Base-by-base conservation (phyloP, 2,888 invertebrate species). In the Tenodera sinensis region DNA sequence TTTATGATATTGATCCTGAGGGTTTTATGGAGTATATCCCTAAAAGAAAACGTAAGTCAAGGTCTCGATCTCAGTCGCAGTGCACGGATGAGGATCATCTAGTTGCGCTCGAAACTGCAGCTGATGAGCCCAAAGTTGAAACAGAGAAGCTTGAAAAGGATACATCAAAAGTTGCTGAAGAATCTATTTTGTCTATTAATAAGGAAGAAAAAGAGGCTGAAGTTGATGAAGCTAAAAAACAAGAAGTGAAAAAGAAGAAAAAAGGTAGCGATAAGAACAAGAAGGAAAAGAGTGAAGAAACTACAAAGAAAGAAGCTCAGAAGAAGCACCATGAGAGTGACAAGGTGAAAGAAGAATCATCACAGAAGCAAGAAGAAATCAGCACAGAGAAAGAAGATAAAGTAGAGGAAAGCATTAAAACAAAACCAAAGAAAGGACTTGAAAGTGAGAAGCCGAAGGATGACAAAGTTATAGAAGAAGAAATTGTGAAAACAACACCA, bases 11-110 rank as follows among this genome's bases (percentile, higher is more conserved):
- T 47, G 94, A 93, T 90, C 91, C 93, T 25, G 93, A 94, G 91
- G 94, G 94, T 86, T 94, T 94, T 91, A 93, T 94, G 90, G 94
- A 94, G 92, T 93, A 93, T 88, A 91, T 94, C 12, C 94, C 93
- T 28, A 93, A 93, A 91, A 94, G 93, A 91, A 92, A 92, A 20
- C 91, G 93, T 28, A 92, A 92, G 88, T 93, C 93, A 83, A 92
- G 93, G 90, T 93, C 93, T 30, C 92, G 93, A 83, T 92, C 92
- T 28, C 90, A 91, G 85, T 91, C 91, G 15, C 88, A 88, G 14
- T 89, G 87, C 15, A 71, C 54, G 20, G 54, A 71, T 3, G 54
- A 71, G 25, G 54, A 71, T 20, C 54, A 71, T 20, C 20, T 14
- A 71, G 4, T 25, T 6, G 6, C 20, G 15, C 2, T 71, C 1